phyloP scores from a whole-genome alignment of 1,140 invertebrate genomes.

The Dysdera silvatica region DNA sequence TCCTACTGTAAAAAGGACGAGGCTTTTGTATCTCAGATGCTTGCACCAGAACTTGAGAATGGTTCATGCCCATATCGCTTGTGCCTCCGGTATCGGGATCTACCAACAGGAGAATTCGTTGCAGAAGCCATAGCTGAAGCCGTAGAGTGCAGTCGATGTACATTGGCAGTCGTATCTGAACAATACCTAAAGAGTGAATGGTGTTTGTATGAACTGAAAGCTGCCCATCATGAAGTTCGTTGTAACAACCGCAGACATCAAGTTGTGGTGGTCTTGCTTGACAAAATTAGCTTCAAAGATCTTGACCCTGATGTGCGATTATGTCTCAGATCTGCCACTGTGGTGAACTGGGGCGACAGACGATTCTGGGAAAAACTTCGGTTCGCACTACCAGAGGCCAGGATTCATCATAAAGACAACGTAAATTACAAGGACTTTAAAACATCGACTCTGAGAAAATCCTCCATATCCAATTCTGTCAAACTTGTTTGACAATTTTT shows the following conservation, averaged over 20 bases:
- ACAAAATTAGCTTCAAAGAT: constrained; percentile 30
- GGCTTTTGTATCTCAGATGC: constrained; percentile 73
- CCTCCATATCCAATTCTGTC: constrained; percentile 24
- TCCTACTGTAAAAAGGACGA: constrained; percentile 89
- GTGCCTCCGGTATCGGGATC: constrained; percentile 81
- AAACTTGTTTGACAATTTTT: constrained; percentile 31
- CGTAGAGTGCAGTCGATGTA: constrained; percentile 76
- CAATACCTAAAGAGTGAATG: constrained; percentile 91
- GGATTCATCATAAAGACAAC: constrained; percentile 5
- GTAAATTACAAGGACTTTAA: constrained; percentile 12
- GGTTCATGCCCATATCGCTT: constrained; percentile 73
- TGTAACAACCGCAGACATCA: constrained; percentile 62
- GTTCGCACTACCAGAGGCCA: constrained; percentile 73
- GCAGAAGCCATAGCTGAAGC: constrained; percentile 84
- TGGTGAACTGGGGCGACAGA: constrained; percentile 58
- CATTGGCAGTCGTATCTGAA: constrained; percentile 82
- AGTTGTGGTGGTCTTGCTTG: constrained; percentile 64
- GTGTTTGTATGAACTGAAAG: constrained; percentile 86
- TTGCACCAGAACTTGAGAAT: constrained; percentile 74
- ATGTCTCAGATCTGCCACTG: constrained; percentile 28
- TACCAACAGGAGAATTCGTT: constrained; percentile 72
- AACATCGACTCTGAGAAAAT: constrained; percentile 15
- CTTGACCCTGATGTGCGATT: constrained; percentile 30
- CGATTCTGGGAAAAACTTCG: constrained; percentile 88
- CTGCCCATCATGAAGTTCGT: constrained; percentile 80